A percentile compares a stretch with the other conserved stretches of the same genome.
phyloP scores from a whole-genome alignment of 2,888 invertebrate genomes.

The Melanophora roralis region DNA sequence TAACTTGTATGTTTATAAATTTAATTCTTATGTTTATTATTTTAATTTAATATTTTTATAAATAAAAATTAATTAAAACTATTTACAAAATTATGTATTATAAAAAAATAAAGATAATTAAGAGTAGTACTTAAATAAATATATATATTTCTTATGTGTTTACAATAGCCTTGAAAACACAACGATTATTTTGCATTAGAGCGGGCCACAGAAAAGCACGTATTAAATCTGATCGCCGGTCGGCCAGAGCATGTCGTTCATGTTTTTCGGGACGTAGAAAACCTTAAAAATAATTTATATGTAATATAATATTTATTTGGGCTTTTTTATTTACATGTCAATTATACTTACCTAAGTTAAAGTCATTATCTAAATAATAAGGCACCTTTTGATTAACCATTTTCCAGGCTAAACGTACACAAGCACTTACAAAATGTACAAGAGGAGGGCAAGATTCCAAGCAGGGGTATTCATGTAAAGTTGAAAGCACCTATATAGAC shows the following conservation, averaged over 20 bases:
- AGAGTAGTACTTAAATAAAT: not conserved
- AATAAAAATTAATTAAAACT: constrained; percentile 50
- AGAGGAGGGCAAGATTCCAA: constrained; percentile 87
- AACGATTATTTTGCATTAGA: constrained; percentile 85
- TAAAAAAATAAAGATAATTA: constrained; percentile 5
- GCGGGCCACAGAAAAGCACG: constrained; percentile 93
- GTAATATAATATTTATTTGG: not conserved
- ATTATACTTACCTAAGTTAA: constrained; percentile 81
- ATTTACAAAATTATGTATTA: constrained; percentile 44
- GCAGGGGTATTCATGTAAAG: constrained; percentile 95
- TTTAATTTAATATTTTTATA: too few species aligned
- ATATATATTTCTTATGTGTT: constrained; percentile 81
- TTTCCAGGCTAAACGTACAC: constrained; percentile 92
- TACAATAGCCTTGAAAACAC: constrained; percentile 91
- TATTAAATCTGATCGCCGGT: constrained; percentile 85
- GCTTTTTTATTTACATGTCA: not conserved
- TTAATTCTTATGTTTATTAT: too few species aligned
- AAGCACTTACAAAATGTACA: constrained; percentile 87
- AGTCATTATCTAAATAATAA: constrained; percentile 83
- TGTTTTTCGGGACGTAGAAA: constrained; percentile 86
- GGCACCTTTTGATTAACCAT: constrained; percentile 86
- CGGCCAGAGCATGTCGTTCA: constrained; percentile 87
- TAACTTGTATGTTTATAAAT: too few species aligned
- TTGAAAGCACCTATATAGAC: constrained; percentile 91
- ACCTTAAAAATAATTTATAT: constrained; percentile 74